These are phyloP conservation scores for Erpobdella octoculata DNA, from an alignment of 2,888 invertebrate genomes.

Conservation along the genomic window DNA sequence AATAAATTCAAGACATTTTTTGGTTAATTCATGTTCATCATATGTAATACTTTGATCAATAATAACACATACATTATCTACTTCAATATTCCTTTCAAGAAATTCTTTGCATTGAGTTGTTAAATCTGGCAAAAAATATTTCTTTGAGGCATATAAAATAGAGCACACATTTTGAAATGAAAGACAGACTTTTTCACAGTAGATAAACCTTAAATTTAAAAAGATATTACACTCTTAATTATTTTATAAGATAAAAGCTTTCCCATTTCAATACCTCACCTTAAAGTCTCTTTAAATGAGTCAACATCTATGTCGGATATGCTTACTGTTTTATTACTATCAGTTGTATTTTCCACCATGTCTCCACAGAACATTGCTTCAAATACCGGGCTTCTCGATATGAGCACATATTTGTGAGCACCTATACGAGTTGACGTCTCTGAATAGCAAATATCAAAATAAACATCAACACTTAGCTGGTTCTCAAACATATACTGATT, in stretches of 20 bases:
- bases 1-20: slow-evolving; percentile 63
- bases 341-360: slow-evolving; percentile 14
- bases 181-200: slow-evolving; percentile 61
- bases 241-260: too few species aligned
- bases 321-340: background rate
- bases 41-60: slow-evolving; percentile 40
- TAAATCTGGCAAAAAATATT: slow-evolving; percentile 65
- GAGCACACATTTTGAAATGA: slow-evolving; percentile 59
- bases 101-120: slow-evolving; percentile 64
- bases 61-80: slow-evolving; percentile 57
- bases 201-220: slow-evolving; percentile 57
- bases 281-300: slow-evolving; percentile 27
- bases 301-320: slow-evolving; percentile 28
- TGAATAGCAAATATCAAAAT: slow-evolving; percentile 34
- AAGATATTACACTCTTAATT: too few species aligned
- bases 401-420: slow-evolving; percentile 38
- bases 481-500: slow-evolving; percentile 38
- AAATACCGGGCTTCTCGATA: slow-evolving; percentile 35
- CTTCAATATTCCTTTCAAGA: slow-evolving; percentile 61
- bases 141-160: slow-evolving; percentile 67
- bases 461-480: slow-evolving; percentile 35
- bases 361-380: slow-evolving; percentile 37
- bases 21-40: slow-evolving; percentile 56
- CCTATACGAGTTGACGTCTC: slow-evolving; percentile 39
- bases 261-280: slow-evolving; percentile 5